These are phyloP conservation scores for Mesembrinibis cayennensis DNA, from an alignment of 2,113 vertebrate genomes.

Conservation along the genomic window DNA sequence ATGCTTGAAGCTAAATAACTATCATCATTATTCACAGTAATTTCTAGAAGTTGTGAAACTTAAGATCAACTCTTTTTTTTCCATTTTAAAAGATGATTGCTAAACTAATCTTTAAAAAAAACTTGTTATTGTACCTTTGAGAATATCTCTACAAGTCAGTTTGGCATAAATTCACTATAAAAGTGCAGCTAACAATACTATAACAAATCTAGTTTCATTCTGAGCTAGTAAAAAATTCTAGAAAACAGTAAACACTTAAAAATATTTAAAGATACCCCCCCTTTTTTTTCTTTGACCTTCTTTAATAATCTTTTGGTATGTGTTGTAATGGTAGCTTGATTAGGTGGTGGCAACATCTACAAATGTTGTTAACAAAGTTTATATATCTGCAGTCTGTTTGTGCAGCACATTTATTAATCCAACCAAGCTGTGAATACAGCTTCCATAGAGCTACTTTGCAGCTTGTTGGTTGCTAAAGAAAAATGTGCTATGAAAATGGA, in stretches of 20 bases:
- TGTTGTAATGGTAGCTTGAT: not conserved
- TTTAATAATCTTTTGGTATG: not conserved
- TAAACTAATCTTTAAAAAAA: not conserved
- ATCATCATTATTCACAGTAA: not conserved
- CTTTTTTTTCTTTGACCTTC: not conserved
- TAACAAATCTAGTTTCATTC: not conserved
- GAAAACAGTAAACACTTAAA: not conserved
- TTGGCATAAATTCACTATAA: not conserved
- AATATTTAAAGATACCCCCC: not conserved
- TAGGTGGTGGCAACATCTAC: not conserved
- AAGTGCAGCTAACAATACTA: not conserved
- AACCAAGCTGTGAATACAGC: not conserved
- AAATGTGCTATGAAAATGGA: not conserved
- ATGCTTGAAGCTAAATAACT: not conserved
- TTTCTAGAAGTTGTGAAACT: not conserved
- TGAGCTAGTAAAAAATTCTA: not conserved
- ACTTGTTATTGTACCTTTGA: not conserved
- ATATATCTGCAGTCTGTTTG: not conserved
- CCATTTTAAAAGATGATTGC: not conserved
- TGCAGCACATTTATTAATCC: not conserved
- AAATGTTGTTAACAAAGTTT: not conserved
- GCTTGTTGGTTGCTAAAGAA: not conserved
- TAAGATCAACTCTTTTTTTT: not conserved
- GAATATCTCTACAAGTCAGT: not conserved
- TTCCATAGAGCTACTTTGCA: not conserved